Percentiles rank a stretch among this genome's conserved stretches.
phyloP scores from a whole-genome alignment of 2,113 vertebrate species.

The Cyanoderma ruficeps region DNA sequence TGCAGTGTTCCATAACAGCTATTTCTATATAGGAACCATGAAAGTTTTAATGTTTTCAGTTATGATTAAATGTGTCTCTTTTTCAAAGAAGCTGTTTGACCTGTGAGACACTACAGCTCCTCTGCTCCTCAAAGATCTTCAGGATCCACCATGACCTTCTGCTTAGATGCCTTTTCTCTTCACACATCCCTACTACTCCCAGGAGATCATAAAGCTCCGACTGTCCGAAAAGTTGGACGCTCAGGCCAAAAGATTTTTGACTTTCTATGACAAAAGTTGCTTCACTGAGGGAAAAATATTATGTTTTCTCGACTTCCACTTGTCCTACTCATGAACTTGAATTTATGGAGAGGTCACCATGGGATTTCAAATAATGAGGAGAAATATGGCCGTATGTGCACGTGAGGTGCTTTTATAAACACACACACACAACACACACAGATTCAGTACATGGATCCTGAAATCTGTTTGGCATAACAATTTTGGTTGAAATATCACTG shows the following conservation, averaged over 20 bases:
- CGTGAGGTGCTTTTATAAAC: neutral
- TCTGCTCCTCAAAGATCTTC: neutral
- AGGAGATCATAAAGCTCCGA: neutral
- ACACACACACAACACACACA: accelerated
- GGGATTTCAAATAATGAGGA: neutral
- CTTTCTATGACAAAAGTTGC: neutral
- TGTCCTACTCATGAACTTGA: neutral
- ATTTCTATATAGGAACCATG: neutral
- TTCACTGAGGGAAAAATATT: neutral
- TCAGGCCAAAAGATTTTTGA: neutral
- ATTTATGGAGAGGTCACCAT: neutral
- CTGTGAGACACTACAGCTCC: neutral
- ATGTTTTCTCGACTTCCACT: neutral
- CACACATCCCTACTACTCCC: neutral
- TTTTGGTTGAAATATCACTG: neutral
- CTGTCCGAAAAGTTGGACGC: accelerated
- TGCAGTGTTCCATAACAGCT: neutral
- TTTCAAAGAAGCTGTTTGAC: neutral
- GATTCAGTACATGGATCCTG: neutral
- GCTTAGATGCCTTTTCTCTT: neutral
- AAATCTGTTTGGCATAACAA: neutral
- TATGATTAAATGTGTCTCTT: neutral
- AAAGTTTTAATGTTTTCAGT: neutral
- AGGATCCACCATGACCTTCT: neutral
- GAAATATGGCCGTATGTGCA: neutral